Evolutionary conservation across 2,113 vertebrate genomes (phyloP).

Genomic region (Fukomys damarensis): DNA sequence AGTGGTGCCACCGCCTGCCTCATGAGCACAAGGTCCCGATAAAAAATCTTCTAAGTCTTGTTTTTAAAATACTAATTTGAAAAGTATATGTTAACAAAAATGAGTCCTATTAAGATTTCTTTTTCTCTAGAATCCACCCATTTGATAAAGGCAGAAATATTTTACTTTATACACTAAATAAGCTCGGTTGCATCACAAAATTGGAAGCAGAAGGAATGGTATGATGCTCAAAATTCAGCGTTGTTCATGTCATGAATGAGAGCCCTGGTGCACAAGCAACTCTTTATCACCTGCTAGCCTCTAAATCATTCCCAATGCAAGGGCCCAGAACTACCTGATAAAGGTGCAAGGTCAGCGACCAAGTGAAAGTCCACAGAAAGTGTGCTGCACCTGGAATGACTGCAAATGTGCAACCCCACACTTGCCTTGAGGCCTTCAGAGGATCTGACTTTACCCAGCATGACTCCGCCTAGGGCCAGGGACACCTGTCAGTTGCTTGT

Average conservation of each 20-base stretch:
- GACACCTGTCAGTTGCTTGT: not conserved
- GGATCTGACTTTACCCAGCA: not conserved
- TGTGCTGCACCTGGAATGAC: not conserved
- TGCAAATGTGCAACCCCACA: not conserved
- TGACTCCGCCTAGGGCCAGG: not conserved
- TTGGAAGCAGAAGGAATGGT: not conserved
- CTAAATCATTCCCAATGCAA: not conserved
- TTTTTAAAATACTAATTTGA: slow-evolving; percentile 23
- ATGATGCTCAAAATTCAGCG: not conserved
- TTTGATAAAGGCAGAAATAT: slow-evolving; percentile 25
- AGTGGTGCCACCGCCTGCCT: too few species aligned
- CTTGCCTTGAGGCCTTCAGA: not conserved
- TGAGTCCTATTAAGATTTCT: not conserved
- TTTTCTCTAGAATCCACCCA: not conserved
- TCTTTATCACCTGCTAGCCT: not conserved
- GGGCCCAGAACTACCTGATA: not conserved
- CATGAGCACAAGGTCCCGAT: too few species aligned
- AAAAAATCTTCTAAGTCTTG: too few species aligned
- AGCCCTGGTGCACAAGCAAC: not conserved
- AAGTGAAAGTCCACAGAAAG: not conserved
- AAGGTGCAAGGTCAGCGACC: not conserved
- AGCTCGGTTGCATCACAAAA: not conserved
- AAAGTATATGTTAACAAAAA: slow-evolving; percentile 37
- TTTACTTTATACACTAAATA: not conserved
- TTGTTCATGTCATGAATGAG: not conserved